Evolutionary conservation across 2,113 vertebrate species (phyloP).

Genomic region (Labeo catla): DNA sequence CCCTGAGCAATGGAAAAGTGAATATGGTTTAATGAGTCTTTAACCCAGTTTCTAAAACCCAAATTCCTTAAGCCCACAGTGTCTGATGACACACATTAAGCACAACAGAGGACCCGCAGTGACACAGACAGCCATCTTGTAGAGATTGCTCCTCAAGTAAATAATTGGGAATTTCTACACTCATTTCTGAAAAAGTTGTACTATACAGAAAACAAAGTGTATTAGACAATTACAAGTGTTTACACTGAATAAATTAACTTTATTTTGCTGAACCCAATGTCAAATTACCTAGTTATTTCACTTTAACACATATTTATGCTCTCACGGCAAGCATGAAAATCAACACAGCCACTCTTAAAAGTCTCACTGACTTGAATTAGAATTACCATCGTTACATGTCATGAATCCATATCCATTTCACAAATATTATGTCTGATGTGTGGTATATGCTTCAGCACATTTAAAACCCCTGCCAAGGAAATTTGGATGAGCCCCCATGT

Average conservation of each 20-base stretch:
- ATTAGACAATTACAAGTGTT: background rate
- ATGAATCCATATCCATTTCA: background rate
- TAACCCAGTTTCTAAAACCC: conserved; percentile 15
- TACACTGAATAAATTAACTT: background rate
- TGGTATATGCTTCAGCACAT: background rate
- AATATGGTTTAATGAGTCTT: conserved; percentile 22
- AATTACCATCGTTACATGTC: background rate
- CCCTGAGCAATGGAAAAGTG: background rate
- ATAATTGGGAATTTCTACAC: background rate
- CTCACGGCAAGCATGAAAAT: background rate
- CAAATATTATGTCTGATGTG: background rate
- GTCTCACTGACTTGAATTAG: background rate
- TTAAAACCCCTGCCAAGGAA: no score
- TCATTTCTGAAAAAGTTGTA: background rate
- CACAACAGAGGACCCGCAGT: background rate
- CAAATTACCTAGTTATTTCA: background rate
- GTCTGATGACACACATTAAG: background rate
- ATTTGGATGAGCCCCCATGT: background rate
- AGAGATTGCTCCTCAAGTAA: background rate
- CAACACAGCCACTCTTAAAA: background rate
- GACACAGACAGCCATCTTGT: background rate
- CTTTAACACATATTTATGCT: background rate
- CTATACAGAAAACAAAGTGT: background rate
- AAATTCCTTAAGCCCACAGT: conserved; percentile 1
- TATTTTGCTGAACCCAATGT: background rate